Evolutionary conservation across 1,140 invertebrate genomes (phyloP).

Genomic region (Drosophila azteca): DNA sequence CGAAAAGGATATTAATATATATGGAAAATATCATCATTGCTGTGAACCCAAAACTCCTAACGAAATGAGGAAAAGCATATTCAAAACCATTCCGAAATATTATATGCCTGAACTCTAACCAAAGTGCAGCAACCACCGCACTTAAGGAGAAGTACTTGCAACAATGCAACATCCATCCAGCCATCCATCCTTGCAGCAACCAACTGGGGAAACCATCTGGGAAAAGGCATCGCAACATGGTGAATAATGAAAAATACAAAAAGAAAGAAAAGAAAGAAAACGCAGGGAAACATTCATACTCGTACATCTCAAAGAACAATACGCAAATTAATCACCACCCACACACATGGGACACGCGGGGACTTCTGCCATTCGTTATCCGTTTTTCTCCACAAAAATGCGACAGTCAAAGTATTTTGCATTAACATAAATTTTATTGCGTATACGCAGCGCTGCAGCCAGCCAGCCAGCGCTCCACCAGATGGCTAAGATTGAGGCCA

Average conservation of each 20-base stretch:
- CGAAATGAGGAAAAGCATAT: neutral
- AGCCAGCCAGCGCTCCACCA: conserved; percentile 10
- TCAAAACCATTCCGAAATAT: neutral
- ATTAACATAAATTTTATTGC: conserved; percentile 76
- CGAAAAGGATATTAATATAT: neutral
- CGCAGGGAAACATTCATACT: conserved; percentile 7
- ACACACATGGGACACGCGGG: conserved; percentile 23
- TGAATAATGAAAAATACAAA: conserved; percentile 11
- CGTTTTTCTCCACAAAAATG: conserved; percentile 72
- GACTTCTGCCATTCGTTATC: conserved; percentile 45
- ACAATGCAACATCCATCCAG: too few relatives aligned
- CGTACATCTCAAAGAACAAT: conserved; percentile 68
- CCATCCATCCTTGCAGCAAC: conserved; percentile 8
- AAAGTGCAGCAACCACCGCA: conserved; percentile 16
- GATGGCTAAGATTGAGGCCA: conserved; percentile 8
- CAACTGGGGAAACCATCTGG: conserved; percentile 11
- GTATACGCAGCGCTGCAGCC: conserved; percentile 70
- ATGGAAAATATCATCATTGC: too few relatives aligned
- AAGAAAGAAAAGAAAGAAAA: conserved; percentile 26
- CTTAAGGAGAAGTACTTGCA: conserved; percentile 16
- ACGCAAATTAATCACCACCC: conserved; percentile 76
- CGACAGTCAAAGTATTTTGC: conserved; percentile 66
- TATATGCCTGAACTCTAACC: conserved; percentile 18
- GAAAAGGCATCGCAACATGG: conserved; percentile 21
- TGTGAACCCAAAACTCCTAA: too few relatives aligned